phyloP scores from a whole-genome alignment of 2,797 vertebrate genomes.

The Scyliorhinus canicula region DNA sequence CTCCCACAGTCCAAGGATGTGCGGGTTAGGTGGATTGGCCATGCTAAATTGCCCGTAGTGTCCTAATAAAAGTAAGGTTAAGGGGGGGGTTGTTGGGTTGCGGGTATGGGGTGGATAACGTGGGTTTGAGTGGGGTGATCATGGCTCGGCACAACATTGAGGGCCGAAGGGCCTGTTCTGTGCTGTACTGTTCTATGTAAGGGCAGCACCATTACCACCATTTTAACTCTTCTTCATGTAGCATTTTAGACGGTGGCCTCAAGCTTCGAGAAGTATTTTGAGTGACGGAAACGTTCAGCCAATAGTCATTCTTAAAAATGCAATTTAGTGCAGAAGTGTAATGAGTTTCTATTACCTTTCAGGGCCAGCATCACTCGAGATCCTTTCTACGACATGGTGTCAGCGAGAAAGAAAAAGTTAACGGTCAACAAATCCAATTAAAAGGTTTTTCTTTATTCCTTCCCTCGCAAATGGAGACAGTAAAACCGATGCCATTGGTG shows the following conservation, averaged over 20 bases:
- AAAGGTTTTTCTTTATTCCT: neutral
- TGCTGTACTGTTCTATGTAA: too few species aligned
- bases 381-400: conserved; percentile 90
- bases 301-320: neutral
- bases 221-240: neutral
- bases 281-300: neutral
- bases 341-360: conserved; percentile 39
- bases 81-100: too few species aligned
- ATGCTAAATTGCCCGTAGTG: too few species aligned
- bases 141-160: too few species aligned
- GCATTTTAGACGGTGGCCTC: neutral
- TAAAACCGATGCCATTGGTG: too few species aligned
- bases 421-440: conserved; percentile 56
- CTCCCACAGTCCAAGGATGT: too few species aligned
- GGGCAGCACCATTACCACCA: neutral
- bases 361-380: conserved; percentile 89
- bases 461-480: neutral
- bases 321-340: neutral
- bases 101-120: too few species aligned
- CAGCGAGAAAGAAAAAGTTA: conserved; percentile 83
- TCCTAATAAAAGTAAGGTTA: too few species aligned
- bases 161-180: too few species aligned
- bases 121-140: too few species aligned
- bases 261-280: neutral
- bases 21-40: too few species aligned